Evolutionary conservation across 2,113 vertebrate genomes (phyloP).

Genomic region (Petaurus breviceps): DNA sequence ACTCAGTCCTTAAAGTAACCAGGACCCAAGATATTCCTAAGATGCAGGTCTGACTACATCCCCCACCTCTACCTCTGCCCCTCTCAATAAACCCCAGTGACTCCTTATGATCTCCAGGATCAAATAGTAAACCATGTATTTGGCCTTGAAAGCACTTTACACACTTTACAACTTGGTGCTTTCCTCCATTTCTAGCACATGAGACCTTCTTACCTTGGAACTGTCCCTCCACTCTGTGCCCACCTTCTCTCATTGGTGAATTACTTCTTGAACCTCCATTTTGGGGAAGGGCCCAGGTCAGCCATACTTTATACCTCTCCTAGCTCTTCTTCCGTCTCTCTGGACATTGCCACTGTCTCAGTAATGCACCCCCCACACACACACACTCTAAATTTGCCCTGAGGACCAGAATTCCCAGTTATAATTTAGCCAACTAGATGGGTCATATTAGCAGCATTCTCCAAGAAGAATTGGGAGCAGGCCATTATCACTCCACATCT

Average conservation of each 20-base stretch:
- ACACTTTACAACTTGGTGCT: neutral
- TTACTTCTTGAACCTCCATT: neutral
- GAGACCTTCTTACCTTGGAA: neutral
- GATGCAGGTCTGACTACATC: neutral
- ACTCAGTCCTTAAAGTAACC: neutral
- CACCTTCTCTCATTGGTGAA: neutral
- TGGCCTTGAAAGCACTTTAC: neutral
- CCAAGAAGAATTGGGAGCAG: neutral
- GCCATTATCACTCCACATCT: neutral
- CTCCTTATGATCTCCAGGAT: neutral
- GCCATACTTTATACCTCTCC: neutral
- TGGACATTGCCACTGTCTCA: neutral
- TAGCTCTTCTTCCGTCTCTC: neutral
- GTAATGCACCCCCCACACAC: neutral
- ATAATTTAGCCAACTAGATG: neutral
- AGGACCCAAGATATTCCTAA: neutral
- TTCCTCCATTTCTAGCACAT: neutral
- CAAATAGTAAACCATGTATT: neutral
- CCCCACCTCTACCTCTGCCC: neutral
- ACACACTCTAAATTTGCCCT: neutral
- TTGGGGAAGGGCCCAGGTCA: neutral
- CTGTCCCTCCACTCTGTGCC: neutral
- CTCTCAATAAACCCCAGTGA: neutral
- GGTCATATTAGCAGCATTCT: neutral
- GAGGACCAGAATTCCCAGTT: neutral